phyloP scores from a whole-genome alignment of 2,113 vertebrate genomes.

The Nibea albiflora region DNA sequence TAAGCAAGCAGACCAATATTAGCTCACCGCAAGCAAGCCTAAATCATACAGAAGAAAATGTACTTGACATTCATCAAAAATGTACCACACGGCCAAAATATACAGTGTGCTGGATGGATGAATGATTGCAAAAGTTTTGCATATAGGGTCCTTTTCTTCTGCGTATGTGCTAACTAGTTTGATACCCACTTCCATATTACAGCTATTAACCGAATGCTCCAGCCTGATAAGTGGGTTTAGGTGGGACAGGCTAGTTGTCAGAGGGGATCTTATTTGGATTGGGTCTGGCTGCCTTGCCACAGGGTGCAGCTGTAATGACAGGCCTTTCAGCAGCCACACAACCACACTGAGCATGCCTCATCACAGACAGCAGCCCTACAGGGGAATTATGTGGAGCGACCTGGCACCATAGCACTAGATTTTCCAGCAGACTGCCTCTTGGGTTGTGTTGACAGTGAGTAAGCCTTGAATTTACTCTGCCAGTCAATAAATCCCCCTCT shows the following conservation, averaged over 20 bases:
- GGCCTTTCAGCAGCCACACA: slow-evolving; percentile 73
- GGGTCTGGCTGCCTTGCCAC: slow-evolving; percentile 67
- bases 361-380: slow-evolving; percentile 73
- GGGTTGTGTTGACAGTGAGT: slow-evolving; percentile 78
- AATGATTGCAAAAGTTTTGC: background rate
- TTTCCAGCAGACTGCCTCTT: slow-evolving; percentile 77
- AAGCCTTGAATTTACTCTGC: slow-evolving; percentile 80
- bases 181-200: slow-evolving; percentile 30
- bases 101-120: background rate
- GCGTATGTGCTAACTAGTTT: slow-evolving; percentile 10
- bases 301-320: slow-evolving; percentile 80
- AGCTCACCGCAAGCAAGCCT: background rate
- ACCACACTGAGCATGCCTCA: slow-evolving; percentile 74
- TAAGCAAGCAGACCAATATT: background rate
- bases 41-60: background rate
- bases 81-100: background rate
- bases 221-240: slow-evolving; percentile 57
- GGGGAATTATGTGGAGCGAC: slow-evolving; percentile 79
- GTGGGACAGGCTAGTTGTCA: slow-evolving; percentile 57
- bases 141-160: background rate
- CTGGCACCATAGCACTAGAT: slow-evolving; percentile 74
- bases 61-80: background rate
- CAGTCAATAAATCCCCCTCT: slow-evolving; percentile 76
- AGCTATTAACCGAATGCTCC: slow-evolving; percentile 38
- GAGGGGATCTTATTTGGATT: slow-evolving; percentile 65